A percentile compares a stretch with the other conserved stretches of the same genome.
phyloP scores from a whole-genome alignment of 2,888 invertebrate species.

The Gibbula magus region DNA sequence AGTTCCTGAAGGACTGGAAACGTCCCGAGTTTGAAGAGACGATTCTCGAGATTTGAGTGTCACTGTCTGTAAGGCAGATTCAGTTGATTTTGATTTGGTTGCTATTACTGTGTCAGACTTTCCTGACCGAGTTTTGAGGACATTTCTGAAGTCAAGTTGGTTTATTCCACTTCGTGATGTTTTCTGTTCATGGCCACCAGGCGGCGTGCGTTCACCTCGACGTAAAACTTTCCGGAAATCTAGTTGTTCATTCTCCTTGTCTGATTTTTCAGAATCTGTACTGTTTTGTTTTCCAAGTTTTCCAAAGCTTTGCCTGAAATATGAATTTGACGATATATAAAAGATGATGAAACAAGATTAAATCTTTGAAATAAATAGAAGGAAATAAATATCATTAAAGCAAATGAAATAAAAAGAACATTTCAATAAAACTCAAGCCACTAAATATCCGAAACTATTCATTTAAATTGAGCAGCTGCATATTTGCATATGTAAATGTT shows the following conservation, averaged over 20 bases:
- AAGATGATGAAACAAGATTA: not conserved
- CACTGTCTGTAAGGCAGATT: constrained; percentile 15
- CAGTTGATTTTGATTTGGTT: constrained; percentile 20
- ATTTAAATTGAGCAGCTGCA: too few species aligned
- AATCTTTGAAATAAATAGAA: too few species aligned
- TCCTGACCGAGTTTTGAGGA: constrained; percentile 20
- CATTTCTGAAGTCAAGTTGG: constrained; percentile 31
- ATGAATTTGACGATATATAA: not conserved
- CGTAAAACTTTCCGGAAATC: constrained; percentile 30
- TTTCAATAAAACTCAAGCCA: too few species aligned
- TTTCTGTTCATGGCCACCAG: constrained; percentile 7
- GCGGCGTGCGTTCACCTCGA: constrained; percentile 16
- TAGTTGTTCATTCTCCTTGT: constrained; percentile 30
- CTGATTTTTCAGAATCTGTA: constrained; percentile 42
- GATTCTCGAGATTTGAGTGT: constrained; percentile 21
- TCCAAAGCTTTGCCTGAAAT: constrained; percentile 25
- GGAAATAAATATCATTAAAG: not conserved
- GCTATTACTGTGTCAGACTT: not conserved
- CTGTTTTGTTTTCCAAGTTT: constrained; percentile 29
- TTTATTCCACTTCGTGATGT: not conserved
- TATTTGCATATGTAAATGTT: too few species aligned
- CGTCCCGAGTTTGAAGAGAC: constrained; percentile 24
- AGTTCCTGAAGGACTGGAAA: not conserved
- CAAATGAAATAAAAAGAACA: too few species aligned
- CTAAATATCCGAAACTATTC: too few species aligned